Evolutionary conservation across 2,113 vertebrate genomes (phyloP).

Genomic region (Petromus typicus): DNA sequence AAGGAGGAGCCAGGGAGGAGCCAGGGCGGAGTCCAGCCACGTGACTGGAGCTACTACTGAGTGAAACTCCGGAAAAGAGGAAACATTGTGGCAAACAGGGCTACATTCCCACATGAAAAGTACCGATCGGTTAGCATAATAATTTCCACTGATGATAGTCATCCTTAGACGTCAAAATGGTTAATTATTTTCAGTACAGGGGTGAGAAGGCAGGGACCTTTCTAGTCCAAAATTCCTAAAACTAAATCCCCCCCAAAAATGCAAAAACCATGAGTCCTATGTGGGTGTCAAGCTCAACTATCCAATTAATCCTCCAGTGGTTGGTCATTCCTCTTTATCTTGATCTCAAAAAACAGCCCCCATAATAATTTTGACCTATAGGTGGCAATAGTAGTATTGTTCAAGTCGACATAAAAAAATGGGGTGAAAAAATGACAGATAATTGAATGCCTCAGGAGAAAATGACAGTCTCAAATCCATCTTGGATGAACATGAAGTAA

Average conservation of each 20-base stretch:
- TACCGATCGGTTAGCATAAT: background rate
- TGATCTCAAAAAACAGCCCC: slow-evolving; percentile 3
- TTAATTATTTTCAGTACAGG: slow-evolving; percentile 3
- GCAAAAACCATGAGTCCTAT: background rate
- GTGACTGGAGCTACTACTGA: background rate
- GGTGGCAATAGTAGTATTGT: slow-evolving; percentile 67
- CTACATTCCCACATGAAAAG: background rate
- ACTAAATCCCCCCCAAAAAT: background rate
- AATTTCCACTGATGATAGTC: background rate
- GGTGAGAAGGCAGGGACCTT: background rate
- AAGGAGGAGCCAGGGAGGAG: background rate
- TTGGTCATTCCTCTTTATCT: background rate
- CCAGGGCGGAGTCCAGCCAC: background rate
- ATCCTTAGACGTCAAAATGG: background rate
- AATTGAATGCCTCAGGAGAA: slow-evolving; percentile 13
- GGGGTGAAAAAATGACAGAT: background rate
- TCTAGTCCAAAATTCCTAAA: background rate
- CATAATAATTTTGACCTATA: slow-evolving; percentile 65
- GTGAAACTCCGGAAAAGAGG: background rate
- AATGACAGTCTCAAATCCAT: background rate
- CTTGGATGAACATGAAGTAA: slow-evolving; percentile 12
- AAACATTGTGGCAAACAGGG: no score
- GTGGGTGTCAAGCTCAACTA: background rate
- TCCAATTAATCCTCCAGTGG: background rate
- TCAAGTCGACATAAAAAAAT: slow-evolving; percentile 14